phyloP scores from a whole-genome alignment of 2,888 invertebrate species.

The Apeira syringaria region DNA sequence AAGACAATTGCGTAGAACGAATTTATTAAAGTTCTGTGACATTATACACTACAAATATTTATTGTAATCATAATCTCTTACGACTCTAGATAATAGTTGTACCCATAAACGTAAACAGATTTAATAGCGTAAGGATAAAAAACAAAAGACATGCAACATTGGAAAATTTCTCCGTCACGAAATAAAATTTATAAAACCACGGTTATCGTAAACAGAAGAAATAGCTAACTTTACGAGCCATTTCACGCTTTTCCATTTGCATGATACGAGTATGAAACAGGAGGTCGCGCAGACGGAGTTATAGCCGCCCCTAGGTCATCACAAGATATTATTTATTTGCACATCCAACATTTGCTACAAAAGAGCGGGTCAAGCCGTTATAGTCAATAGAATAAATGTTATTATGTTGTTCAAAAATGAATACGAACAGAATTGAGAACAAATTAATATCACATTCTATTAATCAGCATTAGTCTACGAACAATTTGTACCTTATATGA shows the following conservation, averaged over 20 bases:
- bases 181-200: conserved; percentile 73
- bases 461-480: too few relatives aligned
- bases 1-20: too few relatives aligned
- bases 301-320: conserved; percentile 47
- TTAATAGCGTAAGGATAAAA: background rate
- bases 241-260: conserved; percentile 75
- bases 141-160: conserved; percentile 38
- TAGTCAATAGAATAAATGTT: too few relatives aligned
- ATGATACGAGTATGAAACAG: conserved; percentile 62
- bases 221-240: conserved; percentile 75
- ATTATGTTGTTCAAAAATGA: too few relatives aligned
- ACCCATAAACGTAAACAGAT: too few relatives aligned
- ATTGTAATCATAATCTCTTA: too few relatives aligned
- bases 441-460: too few relatives aligned
- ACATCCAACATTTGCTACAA: conserved; percentile 27
- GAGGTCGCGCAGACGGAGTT: conserved; percentile 42
- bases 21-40: too few relatives aligned
- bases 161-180: conserved; percentile 52
- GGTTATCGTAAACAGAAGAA: conserved; percentile 80
- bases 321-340: conserved; percentile 40
- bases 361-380: conserved; percentile 9
- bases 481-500: too few relatives aligned
- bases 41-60: too few relatives aligned
- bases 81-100: too few relatives aligned
- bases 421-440: too few relatives aligned